These are phyloP conservation scores for Bos taurus DNA, from an alignment of 2,113 vertebrate species.

Conservation along the genomic window DNA sequence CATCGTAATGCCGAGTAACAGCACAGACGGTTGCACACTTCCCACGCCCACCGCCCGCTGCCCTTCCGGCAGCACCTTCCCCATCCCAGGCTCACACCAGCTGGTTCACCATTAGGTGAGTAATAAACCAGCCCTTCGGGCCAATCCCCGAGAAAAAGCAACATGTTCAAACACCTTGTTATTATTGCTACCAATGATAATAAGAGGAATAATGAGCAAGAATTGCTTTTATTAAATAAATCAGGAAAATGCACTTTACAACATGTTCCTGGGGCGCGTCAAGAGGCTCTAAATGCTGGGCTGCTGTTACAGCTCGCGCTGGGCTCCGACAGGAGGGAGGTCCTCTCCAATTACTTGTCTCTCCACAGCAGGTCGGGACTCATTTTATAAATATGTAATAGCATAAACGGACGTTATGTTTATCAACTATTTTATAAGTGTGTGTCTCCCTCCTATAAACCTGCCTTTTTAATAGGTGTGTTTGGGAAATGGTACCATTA, in stretches of 20 bases:
- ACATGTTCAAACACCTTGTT: conserved; percentile 66
- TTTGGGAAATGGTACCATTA: conserved; percentile 49
- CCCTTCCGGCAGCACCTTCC: not conserved
- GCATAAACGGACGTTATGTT: conserved; percentile 63
- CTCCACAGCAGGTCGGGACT: conserved; percentile 47
- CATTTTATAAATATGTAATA: conserved; percentile 67
- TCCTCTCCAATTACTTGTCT: conserved; percentile 52
- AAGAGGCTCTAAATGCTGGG: not conserved
- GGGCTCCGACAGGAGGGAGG: not conserved
- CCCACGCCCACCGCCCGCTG: fast-evolving
- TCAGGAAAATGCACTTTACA: conserved; percentile 43
- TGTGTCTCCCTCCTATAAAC: conserved; percentile 36
- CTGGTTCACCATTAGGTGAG: conserved; percentile 34
- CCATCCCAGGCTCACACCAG: not conserved
- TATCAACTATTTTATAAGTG: conserved; percentile 43
- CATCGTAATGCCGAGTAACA: not conserved
- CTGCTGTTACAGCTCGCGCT: not conserved
- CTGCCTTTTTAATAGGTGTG: not conserved
- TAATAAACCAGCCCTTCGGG: conserved; percentile 26
- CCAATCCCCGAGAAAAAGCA: conserved; percentile 10
- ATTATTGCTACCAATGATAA: conserved; percentile 54
- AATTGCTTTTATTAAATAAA: conserved; percentile 70
- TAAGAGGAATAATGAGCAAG: conserved; percentile 64
- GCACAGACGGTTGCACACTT: no score
- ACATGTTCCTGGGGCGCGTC: conserved; percentile 8